Conservation (phyloP, 2,113 vertebrate genomes). For the Amblyopsis rosae region DNA sequence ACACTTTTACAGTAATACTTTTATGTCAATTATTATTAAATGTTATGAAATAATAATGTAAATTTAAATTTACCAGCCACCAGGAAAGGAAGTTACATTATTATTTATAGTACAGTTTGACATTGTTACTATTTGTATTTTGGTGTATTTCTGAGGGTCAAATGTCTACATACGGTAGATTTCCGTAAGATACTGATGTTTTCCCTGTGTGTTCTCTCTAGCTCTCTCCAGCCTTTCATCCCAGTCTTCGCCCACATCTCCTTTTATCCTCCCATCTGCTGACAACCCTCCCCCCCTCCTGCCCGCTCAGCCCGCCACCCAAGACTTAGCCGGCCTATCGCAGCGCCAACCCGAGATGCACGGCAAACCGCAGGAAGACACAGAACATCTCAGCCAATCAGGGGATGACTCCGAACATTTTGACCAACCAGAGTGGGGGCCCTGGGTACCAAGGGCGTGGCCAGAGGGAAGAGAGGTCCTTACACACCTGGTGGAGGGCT, state of each 20-base stretch:
- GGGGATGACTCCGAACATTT: slow-evolving; percentile 37
- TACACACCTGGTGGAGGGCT: slow-evolving; percentile 96
- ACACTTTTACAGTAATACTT: too few species aligned
- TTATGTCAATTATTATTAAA: too few species aligned
- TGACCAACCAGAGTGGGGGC: slow-evolving; percentile 25
- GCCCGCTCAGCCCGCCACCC: slow-evolving; percentile 55
- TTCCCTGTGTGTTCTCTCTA: slow-evolving; percentile 29
- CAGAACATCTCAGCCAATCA: slow-evolving; percentile 38
- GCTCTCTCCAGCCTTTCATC: slow-evolving; percentile 77
- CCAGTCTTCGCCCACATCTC: slow-evolving; percentile 72
- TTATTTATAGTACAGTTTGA: too few species aligned
- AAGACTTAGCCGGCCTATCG: neutral
- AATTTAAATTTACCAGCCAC: too few species aligned
- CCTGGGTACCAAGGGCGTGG: slow-evolving; percentile 61
- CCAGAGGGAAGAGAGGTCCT: slow-evolving; percentile 76
- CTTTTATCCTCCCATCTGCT: slow-evolving; percentile 46
- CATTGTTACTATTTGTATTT: too few species aligned
- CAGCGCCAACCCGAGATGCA: slow-evolving; percentile 2
- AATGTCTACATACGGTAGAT: neutral
- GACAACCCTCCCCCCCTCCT: slow-evolving; percentile 50
- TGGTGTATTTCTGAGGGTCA: too few species aligned
- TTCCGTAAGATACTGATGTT: neutral
- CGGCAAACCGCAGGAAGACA: neutral
- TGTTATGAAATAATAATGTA: too few species aligned
- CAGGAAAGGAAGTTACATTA: too few species aligned